Conservation (phyloP, 2,797 vertebrate species). For the Typhlichthys eigenmanni region DNA sequence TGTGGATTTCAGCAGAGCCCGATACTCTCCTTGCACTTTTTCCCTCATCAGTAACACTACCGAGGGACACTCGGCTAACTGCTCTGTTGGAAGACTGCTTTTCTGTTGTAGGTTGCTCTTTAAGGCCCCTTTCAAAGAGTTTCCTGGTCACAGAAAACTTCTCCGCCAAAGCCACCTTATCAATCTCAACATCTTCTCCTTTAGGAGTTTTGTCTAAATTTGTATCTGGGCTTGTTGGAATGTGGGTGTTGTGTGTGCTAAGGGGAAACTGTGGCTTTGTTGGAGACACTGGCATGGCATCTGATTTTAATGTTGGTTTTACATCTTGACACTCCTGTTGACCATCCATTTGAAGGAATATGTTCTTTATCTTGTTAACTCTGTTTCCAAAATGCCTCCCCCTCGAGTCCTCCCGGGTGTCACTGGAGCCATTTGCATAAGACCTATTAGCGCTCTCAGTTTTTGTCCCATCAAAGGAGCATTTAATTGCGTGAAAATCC, state of each 20-base stretch:
- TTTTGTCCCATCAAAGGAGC: conserved; percentile 88
- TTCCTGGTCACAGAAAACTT: conserved; percentile 94
- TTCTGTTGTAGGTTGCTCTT: conserved; percentile 79
- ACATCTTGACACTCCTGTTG: conserved; percentile 75
- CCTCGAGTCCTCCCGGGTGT: conserved; percentile 77
- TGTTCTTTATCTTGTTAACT: conserved; percentile 93
- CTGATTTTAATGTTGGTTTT: conserved; percentile 68
- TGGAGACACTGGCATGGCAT: conserved; percentile 70
- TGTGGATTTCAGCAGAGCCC: conserved; percentile 70
- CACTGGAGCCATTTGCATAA: conserved; percentile 82
- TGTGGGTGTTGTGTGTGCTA: conserved; percentile 75
- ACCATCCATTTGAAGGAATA: conserved; percentile 91
- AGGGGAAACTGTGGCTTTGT: conserved; percentile 72
- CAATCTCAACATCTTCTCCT: conserved; percentile 85
- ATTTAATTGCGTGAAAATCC: conserved; percentile 93
- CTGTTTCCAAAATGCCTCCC: conserved; percentile 84
- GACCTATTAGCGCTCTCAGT: conserved; percentile 73
- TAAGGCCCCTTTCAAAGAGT: conserved; percentile 88
- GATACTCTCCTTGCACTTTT: conserved; percentile 72
- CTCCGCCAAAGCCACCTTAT: conserved; percentile 89
- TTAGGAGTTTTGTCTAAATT: conserved; percentile 79
- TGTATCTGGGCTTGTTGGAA: conserved; percentile 66
- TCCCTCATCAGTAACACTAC: conserved; percentile 78
- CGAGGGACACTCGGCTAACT: conserved; percentile 68
- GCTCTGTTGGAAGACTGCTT: conserved; percentile 73